Percentiles rank a stretch among this genome's conserved stretches.
Conservation (phyloP, 2,888 invertebrate genomes). For the Prenolepis imparis region DNA sequence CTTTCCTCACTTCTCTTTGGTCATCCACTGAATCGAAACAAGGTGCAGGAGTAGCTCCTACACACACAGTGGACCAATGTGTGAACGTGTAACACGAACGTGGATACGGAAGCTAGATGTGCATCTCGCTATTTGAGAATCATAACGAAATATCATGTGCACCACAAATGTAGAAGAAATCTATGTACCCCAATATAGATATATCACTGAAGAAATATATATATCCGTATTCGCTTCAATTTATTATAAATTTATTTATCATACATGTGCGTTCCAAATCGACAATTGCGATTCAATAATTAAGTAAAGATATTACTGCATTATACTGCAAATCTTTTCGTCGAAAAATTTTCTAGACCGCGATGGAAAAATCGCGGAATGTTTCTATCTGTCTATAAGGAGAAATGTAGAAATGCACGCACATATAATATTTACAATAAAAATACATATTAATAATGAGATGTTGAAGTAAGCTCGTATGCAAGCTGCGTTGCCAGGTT, state of each 20-base stretch:
- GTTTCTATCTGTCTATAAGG: neutral
- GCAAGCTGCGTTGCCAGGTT: neutral
- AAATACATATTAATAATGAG: neutral
- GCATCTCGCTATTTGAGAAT: conserved; percentile 30
- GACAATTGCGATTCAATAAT: neutral
- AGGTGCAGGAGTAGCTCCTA: conserved; percentile 64
- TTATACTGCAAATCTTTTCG: neutral
- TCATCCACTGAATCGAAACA: conserved; percentile 63
- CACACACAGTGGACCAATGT: conserved; percentile 35
- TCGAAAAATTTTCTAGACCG: neutral
- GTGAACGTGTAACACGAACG: conserved; percentile 31
- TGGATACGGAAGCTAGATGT: neutral
- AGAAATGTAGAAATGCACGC: neutral
- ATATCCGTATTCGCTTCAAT: neutral
- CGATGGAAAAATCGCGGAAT: neutral
- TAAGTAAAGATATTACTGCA: neutral
- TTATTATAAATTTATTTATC: neutral
- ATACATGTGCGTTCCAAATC: neutral
- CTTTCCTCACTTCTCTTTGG: conserved; percentile 55
- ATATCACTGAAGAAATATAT: neutral
- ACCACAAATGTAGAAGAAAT: conserved; percentile 1
- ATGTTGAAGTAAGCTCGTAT: neutral
- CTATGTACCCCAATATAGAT: too few species aligned
- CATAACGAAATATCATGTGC: conserved; percentile 10
- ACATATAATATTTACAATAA: neutral